Conservation (phyloP, 37 sponge, comb jelly and placozoan species). For the Theonella swinhoei region DNA sequence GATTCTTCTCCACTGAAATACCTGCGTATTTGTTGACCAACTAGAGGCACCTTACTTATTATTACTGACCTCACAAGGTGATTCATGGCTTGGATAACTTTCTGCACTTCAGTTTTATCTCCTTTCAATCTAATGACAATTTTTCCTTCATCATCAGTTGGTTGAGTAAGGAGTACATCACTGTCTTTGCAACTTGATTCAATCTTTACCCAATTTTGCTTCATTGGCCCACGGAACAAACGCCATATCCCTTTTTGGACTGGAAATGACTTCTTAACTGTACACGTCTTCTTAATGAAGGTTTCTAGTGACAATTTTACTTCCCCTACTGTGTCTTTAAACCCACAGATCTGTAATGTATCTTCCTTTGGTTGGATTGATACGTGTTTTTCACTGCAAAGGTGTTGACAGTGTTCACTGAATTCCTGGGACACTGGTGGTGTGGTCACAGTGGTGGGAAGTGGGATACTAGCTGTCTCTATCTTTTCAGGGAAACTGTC, state of each 20-base stretch:
- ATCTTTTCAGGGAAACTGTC: background rate
- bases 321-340: constrained; percentile 2
- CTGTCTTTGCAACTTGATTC: background rate
- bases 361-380: background rate
- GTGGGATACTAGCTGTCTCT: background rate
- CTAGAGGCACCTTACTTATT: background rate
- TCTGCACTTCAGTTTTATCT: background rate
- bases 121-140: constrained; percentile 14
- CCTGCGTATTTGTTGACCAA: constrained; percentile 34
- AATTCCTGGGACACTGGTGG: background rate
- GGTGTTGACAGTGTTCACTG: background rate
- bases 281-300: constrained; percentile 43
- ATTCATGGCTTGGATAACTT: constrained; percentile 1
- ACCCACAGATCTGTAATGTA: constrained; percentile 27
- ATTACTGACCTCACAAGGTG: background rate
- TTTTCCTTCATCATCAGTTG: background rate
- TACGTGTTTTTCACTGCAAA: background rate
- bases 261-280: background rate
- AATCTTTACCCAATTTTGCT: constrained; percentile 11
- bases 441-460: background rate
- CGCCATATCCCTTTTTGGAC: constrained; percentile 44
- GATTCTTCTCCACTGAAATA: constrained; percentile 18
- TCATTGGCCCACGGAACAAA: constrained; percentile 14
- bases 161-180: background rate
- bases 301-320: background rate